phyloP scores from a whole-genome alignment of 2,888 invertebrate genomes.

The Eutolmus rufibarbis region DNA sequence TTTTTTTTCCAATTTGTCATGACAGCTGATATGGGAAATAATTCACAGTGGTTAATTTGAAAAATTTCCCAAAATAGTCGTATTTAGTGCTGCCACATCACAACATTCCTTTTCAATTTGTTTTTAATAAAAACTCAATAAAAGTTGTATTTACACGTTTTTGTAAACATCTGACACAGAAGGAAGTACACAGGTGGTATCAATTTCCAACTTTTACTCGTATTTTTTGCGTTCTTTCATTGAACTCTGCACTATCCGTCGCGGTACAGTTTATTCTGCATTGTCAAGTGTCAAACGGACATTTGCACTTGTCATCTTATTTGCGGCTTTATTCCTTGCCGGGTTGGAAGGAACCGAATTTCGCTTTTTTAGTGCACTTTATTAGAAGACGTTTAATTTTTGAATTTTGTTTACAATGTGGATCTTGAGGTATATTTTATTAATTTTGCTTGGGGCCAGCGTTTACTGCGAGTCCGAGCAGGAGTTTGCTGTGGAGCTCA shows the following conservation, averaged over 20 bases:
- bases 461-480: neutral
- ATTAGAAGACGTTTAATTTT: neutral
- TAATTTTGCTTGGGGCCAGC: neutral
- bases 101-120: neutral
- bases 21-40: neutral
- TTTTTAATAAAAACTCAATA: neutral
- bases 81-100: neutral
- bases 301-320: neutral
- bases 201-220: neutral
- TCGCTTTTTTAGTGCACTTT: neutral
- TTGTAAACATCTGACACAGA: neutral
- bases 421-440: neutral
- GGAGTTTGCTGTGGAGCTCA: conserved; percentile 59
- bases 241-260: neutral
- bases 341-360: neutral
- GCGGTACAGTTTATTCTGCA: neutral
- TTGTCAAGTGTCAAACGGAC: neutral
- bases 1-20: neutral
- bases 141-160: neutral
- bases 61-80: neutral
- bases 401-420: neutral
- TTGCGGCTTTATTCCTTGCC: neutral
- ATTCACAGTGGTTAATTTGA: neutral
- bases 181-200: neutral
- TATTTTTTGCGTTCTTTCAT: neutral